Base-by-base conservation (phyloP, 2,113 vertebrate genomes). In the Oreotragus oreotragus region DNA sequence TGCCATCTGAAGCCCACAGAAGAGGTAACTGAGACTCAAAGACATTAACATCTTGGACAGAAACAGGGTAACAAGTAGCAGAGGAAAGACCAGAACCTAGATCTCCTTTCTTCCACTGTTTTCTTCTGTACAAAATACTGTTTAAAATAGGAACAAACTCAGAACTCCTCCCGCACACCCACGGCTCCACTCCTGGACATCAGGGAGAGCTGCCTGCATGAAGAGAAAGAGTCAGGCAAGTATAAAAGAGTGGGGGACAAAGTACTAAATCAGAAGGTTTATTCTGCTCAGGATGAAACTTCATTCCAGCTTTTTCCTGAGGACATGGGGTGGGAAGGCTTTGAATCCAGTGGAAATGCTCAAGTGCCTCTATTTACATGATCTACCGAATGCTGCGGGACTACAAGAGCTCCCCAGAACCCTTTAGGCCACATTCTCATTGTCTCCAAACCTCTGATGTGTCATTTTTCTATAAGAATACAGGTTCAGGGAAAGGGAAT, bases 301-400 rank as follows among this genome's bases (percentile, higher is more conserved):
- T 47, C 43, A 33, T 47, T 64, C 7, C 7, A 47, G 16, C 45
- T 53, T 93, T 86, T 95, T 30, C 30, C 73, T 88, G 70, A 89
- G 36, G 47, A 36, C 27, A 57, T 12, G 73, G 36, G 43, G 45
- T n/a, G 13, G 64, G 23, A 90, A 81, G 30, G 51, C 53, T 95
- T 95, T 87, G 90, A 87, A 93, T 94, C 86, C 88, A 80, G 76
- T 7, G 93, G 36, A 97, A 97, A 84, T 88, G 64, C 53, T 94
- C n/a, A 36, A 93, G 45, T 28, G 58, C 27, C 64, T 81, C 86
- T 87, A 28, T 80, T 86, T n/a, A 79, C 83, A 93, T 15, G 33
- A 88, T 64, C 88, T 79, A 60, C 89, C 95, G 96, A 88, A 58
- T 90, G 73, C n/a, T 39, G 13, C 28, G 53, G 86, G 64, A 93